Evolutionary conservation across 2,113 vertebrate species (phyloP).

Genomic region (Lasiurus cinereus): DNA sequence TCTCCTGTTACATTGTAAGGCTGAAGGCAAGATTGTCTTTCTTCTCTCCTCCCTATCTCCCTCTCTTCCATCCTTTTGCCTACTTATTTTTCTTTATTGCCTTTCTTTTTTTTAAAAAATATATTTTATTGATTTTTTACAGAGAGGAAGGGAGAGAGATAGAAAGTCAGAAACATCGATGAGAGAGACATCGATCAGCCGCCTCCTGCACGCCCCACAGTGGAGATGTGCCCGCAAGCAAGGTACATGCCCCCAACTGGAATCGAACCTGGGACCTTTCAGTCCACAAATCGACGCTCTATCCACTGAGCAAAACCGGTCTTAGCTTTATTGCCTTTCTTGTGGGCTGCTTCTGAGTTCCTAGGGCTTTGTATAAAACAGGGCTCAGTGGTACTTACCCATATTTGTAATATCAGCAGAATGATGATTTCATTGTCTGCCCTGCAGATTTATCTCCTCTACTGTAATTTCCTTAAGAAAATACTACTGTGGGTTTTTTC

Average conservation of each 20-base stretch:
- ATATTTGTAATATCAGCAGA: not conserved
- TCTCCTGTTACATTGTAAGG: not conserved
- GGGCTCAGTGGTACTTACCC: not conserved
- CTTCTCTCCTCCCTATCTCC: not conserved
- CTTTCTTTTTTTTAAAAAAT: no score
- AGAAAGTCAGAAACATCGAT: no score
- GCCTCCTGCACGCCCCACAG: no score
- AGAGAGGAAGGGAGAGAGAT: no score
- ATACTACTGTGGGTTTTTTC: not conserved
- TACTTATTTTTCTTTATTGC: not conserved
- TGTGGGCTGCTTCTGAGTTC: not conserved
- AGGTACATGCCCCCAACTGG: no score
- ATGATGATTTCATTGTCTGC: not conserved
- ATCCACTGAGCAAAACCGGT: no score
- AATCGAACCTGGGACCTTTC: no score
- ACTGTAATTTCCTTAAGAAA: conserved; percentile 4
- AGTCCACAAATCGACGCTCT: no score
- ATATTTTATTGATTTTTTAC: no score
- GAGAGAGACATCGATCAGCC: no score
- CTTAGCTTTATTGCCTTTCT: not conserved
- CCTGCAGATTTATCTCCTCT: not conserved
- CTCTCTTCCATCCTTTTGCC: not conserved
- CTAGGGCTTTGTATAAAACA: not conserved
- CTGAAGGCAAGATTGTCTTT: not conserved
- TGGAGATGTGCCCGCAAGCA: no score